Base-by-base conservation (phyloP, 1,140 invertebrate genomes). In the Drosophila pectinifera region DNA sequence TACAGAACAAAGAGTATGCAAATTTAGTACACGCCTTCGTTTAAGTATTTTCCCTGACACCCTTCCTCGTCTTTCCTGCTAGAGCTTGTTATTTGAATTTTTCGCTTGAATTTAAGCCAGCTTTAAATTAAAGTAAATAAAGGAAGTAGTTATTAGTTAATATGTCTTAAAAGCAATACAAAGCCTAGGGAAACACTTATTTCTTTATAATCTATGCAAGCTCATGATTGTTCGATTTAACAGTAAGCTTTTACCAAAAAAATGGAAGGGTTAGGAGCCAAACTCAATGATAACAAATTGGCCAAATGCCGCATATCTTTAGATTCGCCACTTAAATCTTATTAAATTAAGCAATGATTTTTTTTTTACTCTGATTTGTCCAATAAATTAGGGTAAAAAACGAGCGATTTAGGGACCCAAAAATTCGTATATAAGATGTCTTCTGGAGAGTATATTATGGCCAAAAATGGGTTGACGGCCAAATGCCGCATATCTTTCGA, bases 1-100 rank as follows among this genome's bases (percentile, higher is more conserved):
- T 26, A 11, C 43, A 10, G 20, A 53, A 68, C 59, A 65, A 49
- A 41, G 28, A 65, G 45, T 36, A 68, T 53, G 62, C 38, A 62
- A 45, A 64, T 62, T 61, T 53, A 6, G 18, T 61, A 31, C 26
- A 61, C 61, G 59, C 43, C 63, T 39, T 48, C 11, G n/a, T 45
- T 49, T n/a, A 34, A 63, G 13, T 38, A 24, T 24, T 41, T 61
- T 28, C 7, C 43, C 16, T 16, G 34, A 31, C 20, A 14, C 14
- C 38, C 24, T 39, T 24, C 5, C 14, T 10, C 18, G 8, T 41
- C 26, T 10, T 14, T 39, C 38, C 18, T 14, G 58, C 11, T 38
- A 51, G 11, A 16, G 28, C 20, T 53, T 39, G n/a, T n/a, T n/a
- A n/a, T 62, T 4, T 11, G 14, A 10, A n/a, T 20, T 62, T 62